Evolutionary conservation across 2,113 vertebrate genomes (phyloP).

Genomic region (Gorsachius goisagi): DNA sequence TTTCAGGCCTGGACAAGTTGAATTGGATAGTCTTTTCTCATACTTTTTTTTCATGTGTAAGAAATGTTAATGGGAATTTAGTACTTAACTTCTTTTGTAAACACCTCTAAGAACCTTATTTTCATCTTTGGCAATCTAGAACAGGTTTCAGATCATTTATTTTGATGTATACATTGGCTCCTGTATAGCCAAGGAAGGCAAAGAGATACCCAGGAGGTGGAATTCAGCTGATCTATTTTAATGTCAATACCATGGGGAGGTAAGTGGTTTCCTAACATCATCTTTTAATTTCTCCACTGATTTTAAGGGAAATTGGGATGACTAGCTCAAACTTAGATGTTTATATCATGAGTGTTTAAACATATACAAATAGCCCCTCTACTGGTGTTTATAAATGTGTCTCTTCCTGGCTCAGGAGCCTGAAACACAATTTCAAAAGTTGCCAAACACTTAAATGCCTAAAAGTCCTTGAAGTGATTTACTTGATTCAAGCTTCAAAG

Average conservation of each 20-base stretch:
- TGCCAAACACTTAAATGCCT: not conserved
- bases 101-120: not conserved
- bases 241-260: not conserved
- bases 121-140: not conserved
- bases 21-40: not conserved
- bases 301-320: not conserved
- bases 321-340: not conserved
- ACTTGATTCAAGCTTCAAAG: not conserved
- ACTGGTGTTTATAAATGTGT: not conserved
- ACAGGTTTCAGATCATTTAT: not conserved
- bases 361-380: not conserved
- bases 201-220: not conserved
- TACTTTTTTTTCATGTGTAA: not conserved
- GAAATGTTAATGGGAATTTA: not conserved
- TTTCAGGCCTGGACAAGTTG: not conserved
- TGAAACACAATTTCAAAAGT: not conserved
- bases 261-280: not conserved
- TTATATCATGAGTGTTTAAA: not conserved
- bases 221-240: not conserved
- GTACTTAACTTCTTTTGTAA: not conserved
- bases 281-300: not conserved
- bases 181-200: not conserved
- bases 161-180: fast-evolving
- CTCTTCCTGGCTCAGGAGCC: not conserved
- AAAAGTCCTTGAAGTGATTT: not conserved